Base-by-base conservation (phyloP, 2,888 invertebrate genomes). In the Petrolisthes manimaculis region DNA sequence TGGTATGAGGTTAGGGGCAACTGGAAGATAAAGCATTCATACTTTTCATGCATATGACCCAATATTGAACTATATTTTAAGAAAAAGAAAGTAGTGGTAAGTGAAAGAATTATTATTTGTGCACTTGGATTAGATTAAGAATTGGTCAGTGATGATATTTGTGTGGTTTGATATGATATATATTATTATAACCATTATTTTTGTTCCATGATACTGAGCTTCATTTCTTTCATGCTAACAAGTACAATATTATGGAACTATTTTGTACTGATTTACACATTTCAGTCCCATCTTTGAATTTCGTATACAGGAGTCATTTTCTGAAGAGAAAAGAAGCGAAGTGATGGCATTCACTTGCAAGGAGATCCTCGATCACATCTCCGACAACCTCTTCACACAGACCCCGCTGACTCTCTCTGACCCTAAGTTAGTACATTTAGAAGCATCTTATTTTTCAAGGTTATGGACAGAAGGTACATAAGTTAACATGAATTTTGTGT, bases 391-490 rank as follows among this genome's bases (percentile, higher is more conserved):
- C 54, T 91, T 91, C 69, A 84, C 54, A 3, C 89, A 91, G 53
- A 89, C 91, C 56, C 82, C 89, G 18, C 86, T 89, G 61, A 89
- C 88, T 51, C 69, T 91, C 12, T 91, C 91, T 53, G 91, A 91
- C 71, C 85, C 89, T 8, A 91, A 89, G 91, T 91, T 67, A 89
- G 91, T 87, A 0, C 79, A 1, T 86, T 56, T 9, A 51, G n/a
- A 37, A 37, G 37, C 37, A 37, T 37, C 37, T 37, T 37, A 1
- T 2, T 37, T 37, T 37, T 37, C 37, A 37, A 37, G 37, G 37
- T 37, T 37, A 37, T 37, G 37, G 37, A 37, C 37, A 37, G 0
- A 37, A 37, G 37, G 37, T 37, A 37, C 37, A 37, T 37, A 37
- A 37, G 37, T 37, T 37, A 37, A 37, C 0, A 37, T 37, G 37